These are phyloP conservation scores for Eulemur rubriventer DNA, from an alignment of 2,797 vertebrate genomes.

Conservation along the genomic window DNA sequence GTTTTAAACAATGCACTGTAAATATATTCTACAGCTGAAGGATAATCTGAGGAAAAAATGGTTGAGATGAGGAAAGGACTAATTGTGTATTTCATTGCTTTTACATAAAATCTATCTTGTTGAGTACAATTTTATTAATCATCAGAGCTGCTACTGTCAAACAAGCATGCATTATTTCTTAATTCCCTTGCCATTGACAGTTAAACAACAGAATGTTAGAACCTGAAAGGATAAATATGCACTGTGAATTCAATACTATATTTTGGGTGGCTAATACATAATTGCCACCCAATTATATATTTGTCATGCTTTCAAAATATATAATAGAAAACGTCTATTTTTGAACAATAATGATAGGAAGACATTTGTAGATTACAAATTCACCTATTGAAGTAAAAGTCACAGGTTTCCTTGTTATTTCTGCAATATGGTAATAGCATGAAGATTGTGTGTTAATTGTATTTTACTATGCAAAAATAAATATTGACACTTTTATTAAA, in stretches of 20 bases:
- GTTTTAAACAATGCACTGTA: neutral
- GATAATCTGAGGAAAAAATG: neutral
- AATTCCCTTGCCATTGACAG: neutral
- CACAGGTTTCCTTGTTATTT: neutral
- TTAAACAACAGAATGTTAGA: neutral
- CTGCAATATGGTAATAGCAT: neutral
- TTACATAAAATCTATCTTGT: neutral
- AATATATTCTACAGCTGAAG: neutral
- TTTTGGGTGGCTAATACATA: neutral
- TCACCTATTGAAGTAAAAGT: neutral
- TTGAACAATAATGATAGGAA: neutral
- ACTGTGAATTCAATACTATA: neutral
- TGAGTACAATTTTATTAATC: slow-evolving; percentile 10
- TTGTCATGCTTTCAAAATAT: neutral
- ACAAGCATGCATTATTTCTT: neutral
- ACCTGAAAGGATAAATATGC: neutral
- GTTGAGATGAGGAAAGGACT: neutral
- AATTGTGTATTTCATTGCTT: neutral
- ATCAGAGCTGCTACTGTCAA: neutral
- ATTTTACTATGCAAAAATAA: slow-evolving; percentile 13
- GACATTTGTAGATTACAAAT: neutral
- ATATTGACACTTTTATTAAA: neutral
- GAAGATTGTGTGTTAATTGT: neutral
- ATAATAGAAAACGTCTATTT: neutral
- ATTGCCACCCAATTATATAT: neutral